phyloP scores from a whole-genome alignment of 2,113 vertebrate genomes.

The Hipposideros armiger region DNA sequence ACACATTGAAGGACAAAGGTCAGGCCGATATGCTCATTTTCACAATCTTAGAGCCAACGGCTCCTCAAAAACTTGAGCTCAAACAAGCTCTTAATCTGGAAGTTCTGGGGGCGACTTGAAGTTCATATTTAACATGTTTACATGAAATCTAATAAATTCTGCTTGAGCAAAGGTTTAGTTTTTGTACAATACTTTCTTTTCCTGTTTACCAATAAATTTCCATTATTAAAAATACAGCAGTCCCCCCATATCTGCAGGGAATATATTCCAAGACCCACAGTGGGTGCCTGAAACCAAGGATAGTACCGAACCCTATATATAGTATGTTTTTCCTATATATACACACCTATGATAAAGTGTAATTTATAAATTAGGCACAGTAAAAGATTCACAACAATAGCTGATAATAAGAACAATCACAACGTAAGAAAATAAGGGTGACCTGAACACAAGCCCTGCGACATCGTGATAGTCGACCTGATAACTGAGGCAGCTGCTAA shows the following conservation, averaged over 20 bases:
- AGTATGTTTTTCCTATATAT: fast-evolving
- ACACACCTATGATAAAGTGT: not conserved
- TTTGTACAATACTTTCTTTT: not conserved
- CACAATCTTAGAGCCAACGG: not conserved
- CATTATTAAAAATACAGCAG: not conserved
- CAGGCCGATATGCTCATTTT: not conserved
- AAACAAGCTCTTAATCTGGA: not conserved
- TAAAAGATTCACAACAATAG: not conserved
- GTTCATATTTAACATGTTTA: not conserved
- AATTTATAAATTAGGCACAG: not conserved
- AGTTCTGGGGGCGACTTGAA: not conserved
- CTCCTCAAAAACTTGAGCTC: not conserved
- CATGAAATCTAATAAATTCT: not conserved
- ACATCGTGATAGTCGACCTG: no score
- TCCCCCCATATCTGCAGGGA: not conserved
- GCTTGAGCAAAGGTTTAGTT: not conserved
- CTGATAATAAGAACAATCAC: no score
- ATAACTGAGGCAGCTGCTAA: no score
- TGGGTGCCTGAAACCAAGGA: not conserved
- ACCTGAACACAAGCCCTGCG: no score
- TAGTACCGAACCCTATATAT: fast-evolving
- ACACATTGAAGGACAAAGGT: not conserved
- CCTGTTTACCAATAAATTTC: not conserved
- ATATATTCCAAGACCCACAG: not conserved
- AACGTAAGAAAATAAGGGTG: no score